phyloP scores from a whole-genome alignment of 2,888 invertebrate species.

The Phlogophora meticulosa region DNA sequence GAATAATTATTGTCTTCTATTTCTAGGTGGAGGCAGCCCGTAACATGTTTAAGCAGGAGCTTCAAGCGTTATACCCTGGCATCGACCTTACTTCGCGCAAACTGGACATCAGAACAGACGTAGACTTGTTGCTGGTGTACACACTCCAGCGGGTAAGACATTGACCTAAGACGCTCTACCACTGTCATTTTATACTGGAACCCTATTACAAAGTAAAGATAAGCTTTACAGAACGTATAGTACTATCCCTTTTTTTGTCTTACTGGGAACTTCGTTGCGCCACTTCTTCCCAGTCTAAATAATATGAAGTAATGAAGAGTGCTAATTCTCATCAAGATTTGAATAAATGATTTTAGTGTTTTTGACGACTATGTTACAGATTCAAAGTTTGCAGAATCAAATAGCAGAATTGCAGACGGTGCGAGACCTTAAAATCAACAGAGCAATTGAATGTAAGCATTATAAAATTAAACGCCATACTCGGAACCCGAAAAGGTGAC shows the following conservation, averaged over 20 bases:
- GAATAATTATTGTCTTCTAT: neutral
- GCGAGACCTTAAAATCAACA: slow-evolving; percentile 82
- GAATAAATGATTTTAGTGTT: no score
- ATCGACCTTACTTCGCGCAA: slow-evolving; percentile 79
- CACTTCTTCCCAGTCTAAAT: no score
- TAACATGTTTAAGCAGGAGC: slow-evolving; percentile 77
- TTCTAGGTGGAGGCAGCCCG: slow-evolving; percentile 83
- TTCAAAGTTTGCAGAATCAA: slow-evolving; percentile 84
- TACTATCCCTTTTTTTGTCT: no score
- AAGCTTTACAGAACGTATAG: no score
- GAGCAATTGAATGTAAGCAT: slow-evolving; percentile 87
- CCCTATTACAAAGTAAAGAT: no score
- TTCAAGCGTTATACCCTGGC: slow-evolving; percentile 84
- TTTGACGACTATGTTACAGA: no score
- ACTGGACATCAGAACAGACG: slow-evolving; percentile 80
- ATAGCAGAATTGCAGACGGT: slow-evolving; percentile 84
- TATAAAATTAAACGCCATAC: neutral
- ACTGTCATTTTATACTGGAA: no score
- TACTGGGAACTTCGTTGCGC: no score
- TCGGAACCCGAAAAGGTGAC: no score
- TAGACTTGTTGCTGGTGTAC: slow-evolving; percentile 82
- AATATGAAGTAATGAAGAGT: no score
- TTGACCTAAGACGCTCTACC: neutral
- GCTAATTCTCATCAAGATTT: no score
- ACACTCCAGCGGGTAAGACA: slow-evolving; percentile 80